These are phyloP conservation scores for Calliopum simillimum DNA, from an alignment of 2,888 invertebrate species.

Conservation along the genomic window DNA sequence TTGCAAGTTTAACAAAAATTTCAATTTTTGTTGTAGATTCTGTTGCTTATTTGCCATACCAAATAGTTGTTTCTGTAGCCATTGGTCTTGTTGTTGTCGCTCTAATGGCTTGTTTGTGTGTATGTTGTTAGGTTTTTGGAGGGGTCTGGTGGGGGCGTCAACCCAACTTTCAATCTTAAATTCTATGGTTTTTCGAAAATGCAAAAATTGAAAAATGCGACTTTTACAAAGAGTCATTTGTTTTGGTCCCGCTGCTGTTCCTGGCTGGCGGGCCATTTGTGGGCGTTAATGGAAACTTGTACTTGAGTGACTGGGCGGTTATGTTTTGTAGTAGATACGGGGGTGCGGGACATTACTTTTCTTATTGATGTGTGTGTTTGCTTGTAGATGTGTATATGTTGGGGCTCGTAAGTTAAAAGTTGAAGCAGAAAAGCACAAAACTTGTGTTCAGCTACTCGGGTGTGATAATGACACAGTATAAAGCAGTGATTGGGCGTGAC, in stretches of 20 bases:
- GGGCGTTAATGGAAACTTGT: background rate
- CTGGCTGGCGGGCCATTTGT: background rate
- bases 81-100: background rate
- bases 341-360: background rate
- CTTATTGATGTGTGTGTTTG: conserved; percentile 9
- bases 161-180: conserved; percentile 2
- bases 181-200: conserved; percentile 15
- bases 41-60: background rate
- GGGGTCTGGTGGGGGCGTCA: background rate
- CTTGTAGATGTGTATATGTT: too few relatives aligned
- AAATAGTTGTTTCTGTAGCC: background rate
- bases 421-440: background rate
- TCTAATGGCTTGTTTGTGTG: too few relatives aligned
- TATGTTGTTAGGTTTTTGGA: too few relatives aligned
- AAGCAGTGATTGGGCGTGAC: conserved; percentile 30
- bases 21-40: background rate
- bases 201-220: conserved; percentile 28
- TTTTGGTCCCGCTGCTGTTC: background rate
- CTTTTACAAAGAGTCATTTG: conserved; percentile 17
- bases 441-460: conserved; percentile 18
- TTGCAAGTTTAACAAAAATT: conserved; percentile 22
- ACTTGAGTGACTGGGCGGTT: background rate
- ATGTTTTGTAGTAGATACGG: background rate
- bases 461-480: conserved; percentile 17
- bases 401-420: too few relatives aligned